Evolutionary conservation across 2,888 invertebrate genomes (phyloP), one percentile per base, ranked within the genome.

Genomic region (Eilema depressum): DNA sequence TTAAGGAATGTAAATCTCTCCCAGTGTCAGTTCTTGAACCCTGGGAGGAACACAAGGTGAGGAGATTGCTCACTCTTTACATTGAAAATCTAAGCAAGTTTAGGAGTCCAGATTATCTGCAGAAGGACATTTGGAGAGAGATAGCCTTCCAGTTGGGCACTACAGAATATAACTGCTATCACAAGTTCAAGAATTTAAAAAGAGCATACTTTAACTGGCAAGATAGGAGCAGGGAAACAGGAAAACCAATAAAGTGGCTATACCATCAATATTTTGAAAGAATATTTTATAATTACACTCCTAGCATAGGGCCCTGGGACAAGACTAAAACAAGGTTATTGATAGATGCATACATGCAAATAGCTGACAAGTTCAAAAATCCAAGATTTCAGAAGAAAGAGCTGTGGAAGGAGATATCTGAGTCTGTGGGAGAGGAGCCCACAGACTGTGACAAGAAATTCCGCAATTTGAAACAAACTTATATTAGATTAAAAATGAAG

Each of bases 111-210:
- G 86, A 91, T 61, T 90, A 86, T 71, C 78, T 91, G 28, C 93
- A 93, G 71, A 94, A 93, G 80, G 94, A 95, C 70, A 78, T 94
- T n/a, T 95, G 95, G 95, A 92, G 85, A 75, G 93, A 93, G 30
- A 94, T 95, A 65, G 94, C 94, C 14, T 63, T 77, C 4, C 86
- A 89, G 63, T 73, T 95, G 30, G 88, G 88, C 1, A 93, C 93
- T 12, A 93, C 93, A 2, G 91, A 92, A 64, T 93, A 92, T 65
- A 94, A 91, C 75, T 94, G 94, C 73, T 94, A 94, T 69, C 93
- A 94, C 68, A 95, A 95, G 71, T 95, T 93, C 64, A 94, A 93
- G 77, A 93, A 93, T 78, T 84, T 95, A 68, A 94, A 93, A 81
- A 89, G 92, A 78, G 91, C 93, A 11, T 95, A 95, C 74, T 88